These are phyloP conservation scores for Amia ocellicauda DNA, from an alignment of 2,113 vertebrate genomes.

Conservation along the genomic window DNA sequence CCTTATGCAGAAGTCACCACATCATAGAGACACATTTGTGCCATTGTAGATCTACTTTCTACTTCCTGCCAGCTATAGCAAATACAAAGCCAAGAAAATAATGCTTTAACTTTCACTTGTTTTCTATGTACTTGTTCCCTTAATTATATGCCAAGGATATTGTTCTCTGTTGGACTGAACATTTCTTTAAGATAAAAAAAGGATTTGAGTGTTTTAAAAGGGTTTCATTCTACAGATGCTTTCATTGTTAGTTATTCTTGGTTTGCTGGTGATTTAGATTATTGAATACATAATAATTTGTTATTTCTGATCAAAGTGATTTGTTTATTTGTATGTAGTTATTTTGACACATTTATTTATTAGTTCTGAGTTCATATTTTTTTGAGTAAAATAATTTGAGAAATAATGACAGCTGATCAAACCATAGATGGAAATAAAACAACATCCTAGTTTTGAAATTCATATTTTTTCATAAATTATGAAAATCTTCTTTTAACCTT, in stretches of 20 bases:
- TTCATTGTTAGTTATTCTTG: not conserved
- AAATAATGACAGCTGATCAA: not conserved
- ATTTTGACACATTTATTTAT: not conserved
- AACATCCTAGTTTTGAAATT: not conserved
- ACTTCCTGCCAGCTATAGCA: constrained; percentile 38
- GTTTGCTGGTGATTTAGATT: not conserved
- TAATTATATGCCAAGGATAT: too few species aligned
- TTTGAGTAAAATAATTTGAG: not conserved
- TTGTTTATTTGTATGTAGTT: not conserved
- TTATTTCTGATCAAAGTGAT: not conserved
- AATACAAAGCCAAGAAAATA: constrained; percentile 32
- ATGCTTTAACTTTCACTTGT: not conserved
- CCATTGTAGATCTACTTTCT: constrained; percentile 4
- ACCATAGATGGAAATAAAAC: not conserved
- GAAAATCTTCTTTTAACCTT: not conserved
- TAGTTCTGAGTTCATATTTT: constrained; percentile 4
- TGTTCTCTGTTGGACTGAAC: not conserved
- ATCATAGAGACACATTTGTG: constrained; percentile 26
- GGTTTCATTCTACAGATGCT: not conserved
- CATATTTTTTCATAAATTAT: too few species aligned
- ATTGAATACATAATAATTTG: not conserved
- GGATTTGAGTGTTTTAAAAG: not conserved
- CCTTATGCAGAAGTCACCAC: constrained; percentile 22
- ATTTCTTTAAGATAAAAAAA: not conserved
- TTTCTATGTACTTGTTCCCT: too few species aligned